Percentiles rank a stretch among this genome's conserved stretches.
Conservation (phyloP, 37 sponge, comb jelly and placozoan species). For the Spongilla lacustris region DNA sequence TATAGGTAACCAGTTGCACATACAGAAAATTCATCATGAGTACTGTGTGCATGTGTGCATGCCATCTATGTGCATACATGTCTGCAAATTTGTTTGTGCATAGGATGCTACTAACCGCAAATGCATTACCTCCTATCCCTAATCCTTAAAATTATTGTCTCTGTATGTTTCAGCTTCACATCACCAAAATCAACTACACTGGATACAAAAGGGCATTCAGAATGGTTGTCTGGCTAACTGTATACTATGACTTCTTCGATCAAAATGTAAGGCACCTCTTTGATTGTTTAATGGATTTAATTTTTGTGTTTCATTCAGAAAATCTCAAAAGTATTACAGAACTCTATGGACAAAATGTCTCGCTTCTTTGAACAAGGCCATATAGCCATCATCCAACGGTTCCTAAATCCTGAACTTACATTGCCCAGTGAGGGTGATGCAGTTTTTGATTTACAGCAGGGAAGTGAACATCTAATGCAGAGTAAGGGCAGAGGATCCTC, state of each 20-base stretch:
- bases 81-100: not conserved
- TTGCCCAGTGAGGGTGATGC: constrained; percentile 32
- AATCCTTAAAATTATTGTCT: not conserved
- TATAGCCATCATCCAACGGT: constrained; percentile 62
- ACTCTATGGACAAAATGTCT: constrained; percentile 20
- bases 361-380: constrained; percentile 28
- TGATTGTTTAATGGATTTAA: not conserved
- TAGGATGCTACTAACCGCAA: too few relatives aligned
- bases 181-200: too few relatives aligned
- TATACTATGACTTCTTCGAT: constrained; percentile 76
- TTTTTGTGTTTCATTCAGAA: not conserved
- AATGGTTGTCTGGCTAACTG: constrained; percentile 76
- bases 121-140: too few relatives aligned
- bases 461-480: not conserved
- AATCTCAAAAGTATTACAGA: constrained; percentile 21
- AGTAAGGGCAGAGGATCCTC: constrained; percentile 37
- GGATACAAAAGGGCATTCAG: constrained; percentile 14
- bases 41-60: too few relatives aligned
- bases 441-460: too few relatives aligned
- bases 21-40: too few relatives aligned
- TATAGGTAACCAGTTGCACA: not conserved
- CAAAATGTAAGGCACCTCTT: constrained; percentile 28
- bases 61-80: not conserved
- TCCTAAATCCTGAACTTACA: constrained; percentile 52
- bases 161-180: not conserved